Evolutionary conservation across 2,888 invertebrate genomes (phyloP).

Genomic region (Atrina japonica): DNA sequence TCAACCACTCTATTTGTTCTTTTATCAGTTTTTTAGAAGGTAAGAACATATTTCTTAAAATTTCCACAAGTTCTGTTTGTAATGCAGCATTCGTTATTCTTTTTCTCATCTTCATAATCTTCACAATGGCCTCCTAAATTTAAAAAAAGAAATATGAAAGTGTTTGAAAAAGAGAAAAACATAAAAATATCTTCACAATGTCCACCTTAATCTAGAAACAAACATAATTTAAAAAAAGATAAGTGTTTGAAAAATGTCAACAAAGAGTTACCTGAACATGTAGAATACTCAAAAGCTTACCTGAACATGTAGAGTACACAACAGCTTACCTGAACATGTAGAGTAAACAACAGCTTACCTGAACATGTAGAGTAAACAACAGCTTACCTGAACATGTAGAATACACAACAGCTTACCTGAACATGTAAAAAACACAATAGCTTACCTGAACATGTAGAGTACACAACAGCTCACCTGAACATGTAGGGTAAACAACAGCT

Average conservation of each 20-base stretch:
- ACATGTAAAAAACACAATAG: background rate
- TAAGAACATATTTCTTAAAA: constrained; percentile 99
- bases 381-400: too few species aligned
- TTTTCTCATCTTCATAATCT: constrained; percentile 99
- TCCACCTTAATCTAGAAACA: too few species aligned
- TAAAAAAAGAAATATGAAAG: background rate
- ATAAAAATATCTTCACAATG: too few species aligned
- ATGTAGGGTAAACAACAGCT: too few species aligned
- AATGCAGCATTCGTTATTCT: constrained; percentile 95
- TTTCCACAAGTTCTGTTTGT: constrained; percentile 98
- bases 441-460: constrained; percentile 90
- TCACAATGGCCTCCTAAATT: constrained; percentile 96
- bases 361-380: constrained; percentile 93
- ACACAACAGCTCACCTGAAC: constrained; percentile 95
- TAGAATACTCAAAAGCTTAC: constrained; percentile 95
- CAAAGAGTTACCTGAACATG: constrained; percentile 86
- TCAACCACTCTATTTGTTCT: constrained; percentile 99
- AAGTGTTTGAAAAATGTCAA: too few species aligned
- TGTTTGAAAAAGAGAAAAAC: too few species aligned
- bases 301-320: too few species aligned
- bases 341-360: constrained; percentile 83
- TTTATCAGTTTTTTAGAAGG: constrained; percentile 99
- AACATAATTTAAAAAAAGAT: too few species aligned
- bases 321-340: too few species aligned
- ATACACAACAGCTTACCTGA: too few species aligned